phyloP scores from a whole-genome alignment of 2,797 vertebrate genomes.

The Tolypeutes matacus region DNA sequence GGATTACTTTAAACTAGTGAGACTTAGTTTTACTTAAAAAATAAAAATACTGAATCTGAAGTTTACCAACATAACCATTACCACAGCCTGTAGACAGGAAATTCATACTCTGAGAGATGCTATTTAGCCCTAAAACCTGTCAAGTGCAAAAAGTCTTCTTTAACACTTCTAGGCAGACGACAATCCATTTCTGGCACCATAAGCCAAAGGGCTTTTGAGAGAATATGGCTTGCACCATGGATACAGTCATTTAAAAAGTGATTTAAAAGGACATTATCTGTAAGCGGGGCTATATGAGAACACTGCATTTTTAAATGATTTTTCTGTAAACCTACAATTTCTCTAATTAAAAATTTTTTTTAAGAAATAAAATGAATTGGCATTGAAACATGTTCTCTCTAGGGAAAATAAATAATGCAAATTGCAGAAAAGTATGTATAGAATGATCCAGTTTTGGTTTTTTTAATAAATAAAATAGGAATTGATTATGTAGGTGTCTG shows the following conservation, averaged over 20 bases:
- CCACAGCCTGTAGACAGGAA: background rate
- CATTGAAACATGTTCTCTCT: background rate
- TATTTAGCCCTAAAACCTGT: background rate
- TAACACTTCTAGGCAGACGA: background rate
- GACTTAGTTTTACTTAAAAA: background rate
- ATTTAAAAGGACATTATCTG: background rate
- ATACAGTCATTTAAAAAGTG: background rate
- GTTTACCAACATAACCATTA: background rate
- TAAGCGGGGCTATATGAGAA: too few species aligned
- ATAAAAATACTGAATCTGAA: background rate
- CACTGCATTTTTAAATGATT: too few species aligned
- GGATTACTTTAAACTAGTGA: conserved; percentile 43
- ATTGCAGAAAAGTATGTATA: background rate
- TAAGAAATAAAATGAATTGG: background rate
- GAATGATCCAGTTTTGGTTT: background rate
- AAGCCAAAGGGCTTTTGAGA: background rate
- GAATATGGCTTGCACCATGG: background rate
- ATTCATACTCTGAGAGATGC: background rate
- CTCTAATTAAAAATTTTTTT: too few species aligned
- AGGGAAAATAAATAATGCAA: background rate
- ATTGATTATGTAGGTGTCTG: background rate
- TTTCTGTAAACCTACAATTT: too few species aligned
- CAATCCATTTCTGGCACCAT: background rate
- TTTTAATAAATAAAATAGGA: background rate
- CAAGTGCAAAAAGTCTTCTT: background rate